Conservation (phyloP, 2,797 vertebrate genomes). For the Scolopax bukidnonensis region DNA sequence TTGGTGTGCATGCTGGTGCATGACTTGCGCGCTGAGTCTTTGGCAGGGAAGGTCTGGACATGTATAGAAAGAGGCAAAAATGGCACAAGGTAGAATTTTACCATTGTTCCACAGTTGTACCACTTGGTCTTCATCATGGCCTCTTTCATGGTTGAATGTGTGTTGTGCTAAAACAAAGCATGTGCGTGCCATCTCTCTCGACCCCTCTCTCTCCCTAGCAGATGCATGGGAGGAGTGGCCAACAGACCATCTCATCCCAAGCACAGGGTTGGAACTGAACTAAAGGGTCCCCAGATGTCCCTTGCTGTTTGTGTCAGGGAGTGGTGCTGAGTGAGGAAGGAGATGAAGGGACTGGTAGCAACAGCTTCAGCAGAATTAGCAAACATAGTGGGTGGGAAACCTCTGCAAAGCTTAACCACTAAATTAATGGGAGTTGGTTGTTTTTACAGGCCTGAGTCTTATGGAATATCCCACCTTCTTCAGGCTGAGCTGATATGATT, state of each 20-base stretch:
- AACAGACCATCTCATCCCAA: not conserved
- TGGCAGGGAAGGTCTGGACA: not conserved
- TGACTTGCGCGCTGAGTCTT: not conserved
- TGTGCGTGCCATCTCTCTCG: rapidly evolving
- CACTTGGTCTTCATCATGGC: not conserved
- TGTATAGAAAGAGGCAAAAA: not conserved
- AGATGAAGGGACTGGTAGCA: not conserved
- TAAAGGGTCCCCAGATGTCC: not conserved
- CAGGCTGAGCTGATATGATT: not conserved
- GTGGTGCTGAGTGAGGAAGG: not conserved
- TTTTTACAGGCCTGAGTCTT: not conserved
- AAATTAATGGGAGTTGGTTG: not conserved
- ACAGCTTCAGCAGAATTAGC: not conserved
- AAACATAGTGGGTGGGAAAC: not conserved
- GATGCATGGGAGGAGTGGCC: rapidly evolving
- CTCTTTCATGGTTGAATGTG: rapidly evolving
- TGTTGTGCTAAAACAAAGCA: not conserved
- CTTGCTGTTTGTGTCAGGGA: not conserved
- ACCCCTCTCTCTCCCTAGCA: not conserved
- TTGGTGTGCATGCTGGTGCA: not conserved
- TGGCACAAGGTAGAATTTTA: not conserved
- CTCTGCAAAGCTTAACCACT: not conserved
- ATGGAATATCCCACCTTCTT: not conserved
- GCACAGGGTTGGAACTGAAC: not conserved
- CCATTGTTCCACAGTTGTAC: not conserved